Evolutionary conservation across 2,888 invertebrate genomes (phyloP).

Genomic region (Euzophera pinguis): DNA sequence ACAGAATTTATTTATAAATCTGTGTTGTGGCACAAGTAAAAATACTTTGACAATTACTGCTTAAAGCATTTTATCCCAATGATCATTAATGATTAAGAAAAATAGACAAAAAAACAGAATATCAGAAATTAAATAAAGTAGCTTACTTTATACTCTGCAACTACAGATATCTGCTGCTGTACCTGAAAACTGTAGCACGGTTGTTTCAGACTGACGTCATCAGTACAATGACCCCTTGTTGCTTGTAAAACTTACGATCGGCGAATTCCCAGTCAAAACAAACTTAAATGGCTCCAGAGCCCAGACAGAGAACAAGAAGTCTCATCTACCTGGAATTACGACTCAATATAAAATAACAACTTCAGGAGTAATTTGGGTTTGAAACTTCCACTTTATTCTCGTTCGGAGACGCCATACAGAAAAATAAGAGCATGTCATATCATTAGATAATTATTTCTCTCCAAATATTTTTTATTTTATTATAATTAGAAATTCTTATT

Average conservation of each 20-base stretch:
- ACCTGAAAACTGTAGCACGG: conserved; percentile 28
- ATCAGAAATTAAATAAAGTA: no score
- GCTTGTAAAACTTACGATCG: conserved; percentile 55
- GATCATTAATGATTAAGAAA: no score
- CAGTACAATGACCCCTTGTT: conserved; percentile 51
- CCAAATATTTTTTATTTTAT: no score
- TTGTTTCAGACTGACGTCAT: conserved; percentile 54
- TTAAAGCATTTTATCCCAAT: no score
- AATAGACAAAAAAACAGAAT: no score
- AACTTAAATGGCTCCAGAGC: conserved; percentile 27
- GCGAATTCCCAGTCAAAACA: conserved; percentile 70
- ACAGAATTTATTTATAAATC: no score
- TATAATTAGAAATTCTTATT: no score
- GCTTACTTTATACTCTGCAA: no score
- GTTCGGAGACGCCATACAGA: conserved; percentile 28
- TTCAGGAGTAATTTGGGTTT: conserved; percentile 24
- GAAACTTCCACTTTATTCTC: conserved; percentile 40
- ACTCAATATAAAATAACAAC: conserved; percentile 22
- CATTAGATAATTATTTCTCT: no score
- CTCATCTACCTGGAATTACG: conserved; percentile 21
- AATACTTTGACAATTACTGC: no score
- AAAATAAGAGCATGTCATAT: conserved; percentile 4
- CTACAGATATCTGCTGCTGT: neutral
- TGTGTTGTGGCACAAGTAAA: no score
- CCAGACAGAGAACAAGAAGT: conserved; percentile 26